Percentiles rank a stretch among this genome's conserved stretches.
Conservation (phyloP, 2,888 invertebrate species). For the Watsonalla binaria region DNA sequence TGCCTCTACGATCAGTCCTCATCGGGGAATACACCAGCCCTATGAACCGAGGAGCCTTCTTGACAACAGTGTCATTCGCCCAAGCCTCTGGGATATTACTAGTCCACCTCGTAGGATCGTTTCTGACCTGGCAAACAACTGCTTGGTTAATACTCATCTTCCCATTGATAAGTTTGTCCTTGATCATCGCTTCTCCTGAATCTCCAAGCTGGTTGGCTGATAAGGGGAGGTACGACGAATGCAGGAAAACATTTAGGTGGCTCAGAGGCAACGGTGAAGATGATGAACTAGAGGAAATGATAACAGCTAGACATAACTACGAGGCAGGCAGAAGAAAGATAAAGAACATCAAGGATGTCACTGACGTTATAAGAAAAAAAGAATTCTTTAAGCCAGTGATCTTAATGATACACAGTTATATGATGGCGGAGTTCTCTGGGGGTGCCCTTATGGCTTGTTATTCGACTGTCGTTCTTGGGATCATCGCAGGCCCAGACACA, state of each 20-base stretch:
- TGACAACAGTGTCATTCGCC: slow-evolving; percentile 77
- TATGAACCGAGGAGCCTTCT: slow-evolving; percentile 78
- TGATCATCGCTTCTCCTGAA: slow-evolving; percentile 72
- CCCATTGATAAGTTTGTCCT: slow-evolving; percentile 60
- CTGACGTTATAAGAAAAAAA: slow-evolving; percentile 36
- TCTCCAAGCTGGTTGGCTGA: slow-evolving; percentile 82
- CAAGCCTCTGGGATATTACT: slow-evolving; percentile 80
- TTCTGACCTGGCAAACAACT: slow-evolving; percentile 75
- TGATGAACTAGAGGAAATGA: slow-evolving; percentile 57
- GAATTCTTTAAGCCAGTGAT: slow-evolving; percentile 77
- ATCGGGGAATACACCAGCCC: slow-evolving; percentile 79
- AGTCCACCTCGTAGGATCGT: slow-evolving; percentile 80
- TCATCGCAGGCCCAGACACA: slow-evolving; percentile 70
- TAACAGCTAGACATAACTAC: slow-evolving; percentile 34
- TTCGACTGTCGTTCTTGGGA: slow-evolving; percentile 76
- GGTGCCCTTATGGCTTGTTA: slow-evolving; percentile 81
- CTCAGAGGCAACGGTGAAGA: slow-evolving; percentile 72
- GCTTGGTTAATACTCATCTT: slow-evolving; percentile 66
- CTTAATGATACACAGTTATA: slow-evolving; percentile 76
- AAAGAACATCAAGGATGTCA: slow-evolving; percentile 13
- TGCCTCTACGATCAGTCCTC: slow-evolving; percentile 66
- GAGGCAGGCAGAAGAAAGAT: slow-evolving; percentile 16
- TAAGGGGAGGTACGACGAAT: slow-evolving; percentile 71
- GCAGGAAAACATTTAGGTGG: slow-evolving; percentile 75
- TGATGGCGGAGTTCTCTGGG: slow-evolving; percentile 80